These are phyloP conservation scores for Brachymystax lenok DNA, from an alignment of 2,797 vertebrate species.

Conservation along the genomic window DNA sequence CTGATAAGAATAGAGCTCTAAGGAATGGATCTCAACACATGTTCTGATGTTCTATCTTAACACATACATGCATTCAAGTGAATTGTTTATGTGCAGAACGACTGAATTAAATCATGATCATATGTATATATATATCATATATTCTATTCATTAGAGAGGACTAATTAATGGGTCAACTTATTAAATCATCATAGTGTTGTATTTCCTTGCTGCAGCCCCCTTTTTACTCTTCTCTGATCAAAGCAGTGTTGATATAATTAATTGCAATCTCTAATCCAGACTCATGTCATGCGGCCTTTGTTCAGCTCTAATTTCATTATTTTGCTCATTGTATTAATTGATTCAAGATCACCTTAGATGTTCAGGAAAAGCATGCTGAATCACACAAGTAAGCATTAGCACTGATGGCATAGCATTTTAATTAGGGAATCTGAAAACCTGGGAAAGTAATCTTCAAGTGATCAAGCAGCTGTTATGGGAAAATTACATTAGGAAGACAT, in stretches of 20 bases:
- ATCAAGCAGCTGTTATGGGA: not conserved
- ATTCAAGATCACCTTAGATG: not conserved
- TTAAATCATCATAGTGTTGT: conserved; percentile 36
- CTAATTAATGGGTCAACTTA: conserved; percentile 61
- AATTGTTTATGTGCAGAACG: conserved; percentile 63
- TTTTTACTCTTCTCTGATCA: conserved; percentile 60
- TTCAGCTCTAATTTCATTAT: conserved; percentile 48
- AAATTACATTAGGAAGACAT: not conserved
- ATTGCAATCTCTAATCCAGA: conserved; percentile 49
- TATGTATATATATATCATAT: conserved; percentile 36
- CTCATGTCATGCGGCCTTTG: conserved; percentile 20
- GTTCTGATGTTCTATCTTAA: conserved; percentile 25
- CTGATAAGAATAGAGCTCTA: conserved; percentile 50
- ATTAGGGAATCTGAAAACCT: not conserved
- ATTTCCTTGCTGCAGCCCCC: conserved; percentile 46
- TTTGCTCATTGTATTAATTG: not conserved
- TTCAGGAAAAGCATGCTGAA: not conserved
- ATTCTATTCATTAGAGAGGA: conserved; percentile 46
- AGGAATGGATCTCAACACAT: conserved; percentile 54
- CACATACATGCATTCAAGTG: conserved; percentile 50
- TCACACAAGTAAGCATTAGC: not conserved
- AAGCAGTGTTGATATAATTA: conserved; percentile 52
- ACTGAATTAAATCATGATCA: conserved; percentile 66
- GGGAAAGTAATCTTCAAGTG: not conserved
- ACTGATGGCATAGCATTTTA: not conserved